Percentiles rank a stretch among this genome's conserved stretches.
phyloP scores from a whole-genome alignment of 2,113 vertebrate genomes.

The Phrynocephalus versicolor region DNA sequence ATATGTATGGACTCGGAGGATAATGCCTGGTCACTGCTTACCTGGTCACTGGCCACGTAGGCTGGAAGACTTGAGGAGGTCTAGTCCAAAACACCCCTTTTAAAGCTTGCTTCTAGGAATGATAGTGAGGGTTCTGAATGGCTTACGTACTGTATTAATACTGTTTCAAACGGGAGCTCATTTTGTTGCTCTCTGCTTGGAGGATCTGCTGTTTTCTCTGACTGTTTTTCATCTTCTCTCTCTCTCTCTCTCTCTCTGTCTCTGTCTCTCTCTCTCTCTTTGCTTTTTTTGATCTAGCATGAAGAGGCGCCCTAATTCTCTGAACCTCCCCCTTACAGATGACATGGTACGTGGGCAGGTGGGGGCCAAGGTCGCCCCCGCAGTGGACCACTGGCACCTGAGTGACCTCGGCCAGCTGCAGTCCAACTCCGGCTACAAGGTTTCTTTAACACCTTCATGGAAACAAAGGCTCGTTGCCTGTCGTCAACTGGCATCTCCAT shows the following conservation, averaged over 20 bases:
- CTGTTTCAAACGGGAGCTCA: no score
- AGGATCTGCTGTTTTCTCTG: neutral
- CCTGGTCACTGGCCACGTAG: no score
- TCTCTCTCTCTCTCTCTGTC: constrained; percentile 9
- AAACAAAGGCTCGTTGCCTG: constrained; percentile 57
- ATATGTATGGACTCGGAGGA: no score
- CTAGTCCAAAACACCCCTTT: no score
- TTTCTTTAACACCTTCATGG: constrained; percentile 79
- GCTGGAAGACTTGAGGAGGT: no score
- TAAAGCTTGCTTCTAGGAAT: no score
- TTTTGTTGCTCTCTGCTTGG: neutral
- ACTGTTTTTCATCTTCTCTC: neutral
- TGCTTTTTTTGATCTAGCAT: constrained; percentile 77
- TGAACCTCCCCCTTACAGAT: constrained; percentile 91
- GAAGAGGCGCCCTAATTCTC: constrained; percentile 93
- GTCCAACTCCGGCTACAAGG: constrained; percentile 93
- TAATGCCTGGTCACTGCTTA: no score
- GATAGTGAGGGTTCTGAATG: no score
- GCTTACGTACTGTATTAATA: neutral
- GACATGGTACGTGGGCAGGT: constrained; percentile 96
- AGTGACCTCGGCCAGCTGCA: constrained; percentile 89
- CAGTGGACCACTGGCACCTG: constrained; percentile 93
- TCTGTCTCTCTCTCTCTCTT: constrained; percentile 19
- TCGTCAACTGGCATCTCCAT: constrained; percentile 41
- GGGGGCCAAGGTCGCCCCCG: constrained; percentile 88